These are phyloP conservation scores for Entomobrya multifasciata DNA, from an alignment of 2,888 invertebrate genomes.

Conservation along the genomic window DNA sequence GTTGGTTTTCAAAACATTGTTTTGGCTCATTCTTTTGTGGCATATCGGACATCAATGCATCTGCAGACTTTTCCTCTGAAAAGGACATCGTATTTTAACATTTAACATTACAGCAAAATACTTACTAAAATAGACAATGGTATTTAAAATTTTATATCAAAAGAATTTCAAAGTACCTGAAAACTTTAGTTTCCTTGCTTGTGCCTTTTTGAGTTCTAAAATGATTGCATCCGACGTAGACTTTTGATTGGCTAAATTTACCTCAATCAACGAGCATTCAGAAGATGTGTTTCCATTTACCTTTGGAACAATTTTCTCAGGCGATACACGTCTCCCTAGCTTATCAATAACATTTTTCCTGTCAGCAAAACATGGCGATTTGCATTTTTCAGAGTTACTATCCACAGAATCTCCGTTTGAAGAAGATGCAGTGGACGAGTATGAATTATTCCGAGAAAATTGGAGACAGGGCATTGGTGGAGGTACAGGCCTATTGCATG, in stretches of 20 bases:
- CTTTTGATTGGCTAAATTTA: constrained; percentile 28
- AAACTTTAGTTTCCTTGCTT: constrained; percentile 53
- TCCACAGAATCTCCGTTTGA: constrained; percentile 15
- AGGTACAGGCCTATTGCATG: constrained; percentile 4
- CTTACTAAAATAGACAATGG: background rate
- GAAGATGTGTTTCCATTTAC: constrained; percentile 35
- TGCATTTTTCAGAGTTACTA: constrained; percentile 20
- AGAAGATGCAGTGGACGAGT: constrained; percentile 22
- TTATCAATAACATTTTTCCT: background rate
- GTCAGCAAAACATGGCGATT: constrained; percentile 5
- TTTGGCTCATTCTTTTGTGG: no score
- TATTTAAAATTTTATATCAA: background rate
- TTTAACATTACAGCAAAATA: no score
- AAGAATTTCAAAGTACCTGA: no score
- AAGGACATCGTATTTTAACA: background rate
- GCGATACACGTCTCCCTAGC: background rate
- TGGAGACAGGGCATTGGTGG: constrained; percentile 58
- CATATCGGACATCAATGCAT: no score
- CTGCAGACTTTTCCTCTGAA: background rate
- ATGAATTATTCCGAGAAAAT: constrained; percentile 49
- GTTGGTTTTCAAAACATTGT: no score
- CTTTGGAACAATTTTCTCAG: constrained; percentile 6
- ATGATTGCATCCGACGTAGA: constrained; percentile 66
- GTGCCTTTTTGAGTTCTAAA: constrained; percentile 55
- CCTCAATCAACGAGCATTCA: constrained; percentile 55